Evolutionary conservation across 2,888 invertebrate genomes (phyloP).

Genomic region (Thelaira solivaga): DNA sequence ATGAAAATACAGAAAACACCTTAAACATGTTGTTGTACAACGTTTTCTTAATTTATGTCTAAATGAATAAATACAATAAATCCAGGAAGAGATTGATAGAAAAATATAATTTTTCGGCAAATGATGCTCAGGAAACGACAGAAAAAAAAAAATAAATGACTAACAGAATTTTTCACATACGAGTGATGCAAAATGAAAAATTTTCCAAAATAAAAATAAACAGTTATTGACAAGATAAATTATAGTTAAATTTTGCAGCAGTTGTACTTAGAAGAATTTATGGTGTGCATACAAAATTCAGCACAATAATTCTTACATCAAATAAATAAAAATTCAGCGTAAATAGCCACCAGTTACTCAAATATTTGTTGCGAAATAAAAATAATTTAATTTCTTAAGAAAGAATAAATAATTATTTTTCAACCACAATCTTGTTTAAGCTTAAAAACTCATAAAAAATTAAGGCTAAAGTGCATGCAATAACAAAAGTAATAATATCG

Average conservation of each 20-base stretch:
- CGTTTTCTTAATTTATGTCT: background rate
- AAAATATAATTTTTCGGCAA: constrained; percentile 1
- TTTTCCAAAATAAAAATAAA: constrained; percentile 20
- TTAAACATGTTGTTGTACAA: background rate
- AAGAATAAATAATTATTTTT: too few relatives aligned
- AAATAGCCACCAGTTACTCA: too few relatives aligned
- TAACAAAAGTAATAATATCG: too few relatives aligned
- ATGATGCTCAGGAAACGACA: background rate
- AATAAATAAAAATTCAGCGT: too few relatives aligned
- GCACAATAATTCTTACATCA: too few relatives aligned
- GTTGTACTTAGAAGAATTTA: background rate
- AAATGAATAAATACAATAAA: constrained; percentile 19
- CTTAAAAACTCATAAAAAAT: too few relatives aligned
- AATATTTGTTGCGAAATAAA: too few relatives aligned
- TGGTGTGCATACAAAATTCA: too few relatives aligned
- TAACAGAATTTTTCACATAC: constrained; percentile 33
- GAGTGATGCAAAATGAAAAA: constrained; percentile 12
- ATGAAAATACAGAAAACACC: constrained; percentile 26
- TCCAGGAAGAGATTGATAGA: constrained; percentile 10
- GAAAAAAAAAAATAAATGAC: background rate
- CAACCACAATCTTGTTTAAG: too few relatives aligned
- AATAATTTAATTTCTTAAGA: too few relatives aligned
- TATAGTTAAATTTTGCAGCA: constrained; percentile 26
- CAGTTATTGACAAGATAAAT: constrained; percentile 10
- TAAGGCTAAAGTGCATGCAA: too few relatives aligned